Base-by-base conservation (phyloP, 1,140 invertebrate species). In the Choristoneura fumiferana region DNA sequence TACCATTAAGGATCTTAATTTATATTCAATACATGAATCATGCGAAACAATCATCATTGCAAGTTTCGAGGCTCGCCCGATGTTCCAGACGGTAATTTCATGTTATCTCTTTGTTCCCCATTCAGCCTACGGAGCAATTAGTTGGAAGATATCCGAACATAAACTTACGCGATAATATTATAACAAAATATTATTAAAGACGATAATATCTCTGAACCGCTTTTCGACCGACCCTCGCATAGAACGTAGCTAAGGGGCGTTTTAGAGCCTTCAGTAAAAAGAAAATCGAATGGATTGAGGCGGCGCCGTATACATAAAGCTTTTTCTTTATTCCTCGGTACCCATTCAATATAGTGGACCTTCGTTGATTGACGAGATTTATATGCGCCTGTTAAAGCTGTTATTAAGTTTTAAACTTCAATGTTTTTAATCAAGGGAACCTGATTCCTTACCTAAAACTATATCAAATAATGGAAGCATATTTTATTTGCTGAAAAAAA, bases 41-140 rank as follows among this genome's bases (percentile, higher is more conserved):
- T 68, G 58, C 64, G 59, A 68, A 65, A 73, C 73, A 70, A 70
- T 70, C 62, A 56, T 64, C 63, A 65, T 70, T 68, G 65, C 60
- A 63, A 62, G 17, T 56, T 34, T 56, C 14, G 54, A 17, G 29
- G 35, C 60, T 63, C 43, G 39, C 29, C 39, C 36, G 34, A 40
- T 22, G 13, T 55, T 57, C 37, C 49, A 43, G 56, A 34, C 52
- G 13, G 55, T 62, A 65, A 57, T 59, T 70, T 69, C 40, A 37
- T 60, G 36, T 67, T 63, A 63, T 69, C 58, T 69, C 68, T 65
- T 73, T 76, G 71, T 76, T 69, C 39, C 45, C 63, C 63, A 73
- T 73, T 62, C 59, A 65, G 54, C 49, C 54, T 57, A 63, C 57
- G 54, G 58, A 56, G 72, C 69, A 75, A 75, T 72, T 69, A 75